A percentile compares a stretch with the other conserved stretches of the same genome.
Evolutionary conservation across 2,888 invertebrate genomes (phyloP).

Genomic region (Drosophila helvetica): DNA sequence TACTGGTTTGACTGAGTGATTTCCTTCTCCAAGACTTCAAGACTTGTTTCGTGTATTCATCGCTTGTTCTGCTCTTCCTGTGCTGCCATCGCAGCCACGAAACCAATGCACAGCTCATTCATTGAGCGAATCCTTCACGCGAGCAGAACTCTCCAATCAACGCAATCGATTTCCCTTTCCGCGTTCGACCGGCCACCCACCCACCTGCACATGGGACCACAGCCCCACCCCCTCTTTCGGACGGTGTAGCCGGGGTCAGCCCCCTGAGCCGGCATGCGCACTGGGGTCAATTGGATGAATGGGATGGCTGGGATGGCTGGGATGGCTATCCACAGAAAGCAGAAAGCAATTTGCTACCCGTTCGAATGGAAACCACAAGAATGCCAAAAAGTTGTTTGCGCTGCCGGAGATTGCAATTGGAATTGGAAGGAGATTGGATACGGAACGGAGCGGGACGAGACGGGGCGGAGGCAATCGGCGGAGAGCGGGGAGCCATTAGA

Average conservation of each 20-base stretch:
- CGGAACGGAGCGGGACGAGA: slow-evolving; percentile 8
- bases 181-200: slow-evolving; percentile 20
- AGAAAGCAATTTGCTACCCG: slow-evolving; percentile 65
- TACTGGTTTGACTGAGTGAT: not conserved
- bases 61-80: not conserved
- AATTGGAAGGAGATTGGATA: slow-evolving; percentile 28
- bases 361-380: slow-evolving; percentile 65
- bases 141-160: not conserved
- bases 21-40: not conserved
- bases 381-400: slow-evolving; percentile 47
- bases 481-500: slow-evolving; percentile 64
- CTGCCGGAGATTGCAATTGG: slow-evolving; percentile 32
- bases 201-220: slow-evolving; percentile 1
- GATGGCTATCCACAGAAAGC: slow-evolving; percentile 37
- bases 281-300: slow-evolving; percentile 21
- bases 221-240: slow-evolving; percentile 3
- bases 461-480: too few species aligned
- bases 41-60: not conserved
- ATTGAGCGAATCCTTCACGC: not conserved
- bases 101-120: not conserved
- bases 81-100: too few species aligned
- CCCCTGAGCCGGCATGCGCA: slow-evolving; percentile 24
- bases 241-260: slow-evolving; percentile 19
- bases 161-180: not conserved
- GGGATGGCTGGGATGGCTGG: slow-evolving; percentile 9